Evolutionary conservation across 2,888 invertebrate species (phyloP).

Genomic region (Dimorphilus gyrociliatus): DNA sequence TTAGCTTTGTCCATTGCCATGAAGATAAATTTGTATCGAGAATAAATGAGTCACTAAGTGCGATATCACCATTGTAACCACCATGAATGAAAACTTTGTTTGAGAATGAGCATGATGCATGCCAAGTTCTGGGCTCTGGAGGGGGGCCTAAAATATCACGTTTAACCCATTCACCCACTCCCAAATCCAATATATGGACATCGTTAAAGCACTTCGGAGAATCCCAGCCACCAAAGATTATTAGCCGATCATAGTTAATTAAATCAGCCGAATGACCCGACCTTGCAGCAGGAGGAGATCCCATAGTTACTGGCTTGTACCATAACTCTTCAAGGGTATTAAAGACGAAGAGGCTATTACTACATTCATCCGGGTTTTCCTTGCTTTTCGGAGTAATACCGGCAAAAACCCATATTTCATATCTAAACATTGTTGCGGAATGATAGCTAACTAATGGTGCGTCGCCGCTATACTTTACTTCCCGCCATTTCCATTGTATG

Average conservation of each 20-base stretch:
- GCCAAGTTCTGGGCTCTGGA: no score
- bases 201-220: slow-evolving; percentile 31
- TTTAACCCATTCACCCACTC: no score
- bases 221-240: slow-evolving; percentile 37
- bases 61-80: slow-evolving; percentile 30
- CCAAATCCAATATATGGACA: slow-evolving; percentile 28
- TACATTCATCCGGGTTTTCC: slow-evolving; percentile 31
- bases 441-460: slow-evolving; percentile 33
- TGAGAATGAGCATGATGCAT: slow-evolving; percentile 23
- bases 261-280: slow-evolving; percentile 35
- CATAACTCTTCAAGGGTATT: slow-evolving; percentile 31
- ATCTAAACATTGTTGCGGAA: slow-evolving; percentile 26
- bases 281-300: slow-evolving; percentile 24
- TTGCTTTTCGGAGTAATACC: slow-evolving; percentile 31
- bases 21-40: no score
- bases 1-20: no score
- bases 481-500: slow-evolving; percentile 30
- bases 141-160: no score
- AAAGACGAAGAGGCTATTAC: slow-evolving; percentile 32
- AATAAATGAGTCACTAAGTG: slow-evolving; percentile 25
- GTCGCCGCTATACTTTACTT: slow-evolving; percentile 29
- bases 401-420: slow-evolving; percentile 35
- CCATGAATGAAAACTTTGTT: slow-evolving; percentile 30
- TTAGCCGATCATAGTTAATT: slow-evolving; percentile 25
- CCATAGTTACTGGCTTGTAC: slow-evolving; percentile 30